These are phyloP conservation scores for Resseliella maxima DNA, from an alignment of 2,888 invertebrate species.

Conservation along the genomic window DNA sequence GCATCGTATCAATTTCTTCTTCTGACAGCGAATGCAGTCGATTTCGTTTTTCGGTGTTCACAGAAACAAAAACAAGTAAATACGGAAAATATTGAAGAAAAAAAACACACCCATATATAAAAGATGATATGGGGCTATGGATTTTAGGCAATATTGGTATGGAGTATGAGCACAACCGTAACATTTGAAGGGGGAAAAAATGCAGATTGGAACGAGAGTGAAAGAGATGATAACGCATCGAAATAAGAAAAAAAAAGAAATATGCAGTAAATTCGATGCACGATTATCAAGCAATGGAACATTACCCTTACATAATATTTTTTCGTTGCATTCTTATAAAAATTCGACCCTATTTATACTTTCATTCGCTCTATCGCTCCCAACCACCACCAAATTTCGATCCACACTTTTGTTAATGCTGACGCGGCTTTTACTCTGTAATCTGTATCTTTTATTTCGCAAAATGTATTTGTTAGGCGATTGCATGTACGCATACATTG, in stretches of 20 bases:
- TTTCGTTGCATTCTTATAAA: background rate
- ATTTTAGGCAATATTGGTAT: background rate
- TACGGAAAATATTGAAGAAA: background rate
- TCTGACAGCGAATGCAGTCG: background rate
- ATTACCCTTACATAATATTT: background rate
- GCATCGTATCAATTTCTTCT: too few relatives aligned
- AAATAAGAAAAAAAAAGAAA: background rate
- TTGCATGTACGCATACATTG: background rate
- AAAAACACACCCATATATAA: background rate
- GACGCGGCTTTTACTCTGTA: background rate
- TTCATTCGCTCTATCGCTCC: background rate
- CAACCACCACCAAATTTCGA: background rate
- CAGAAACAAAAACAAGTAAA: too few relatives aligned
- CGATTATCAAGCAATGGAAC: background rate
- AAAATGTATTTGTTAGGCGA: background rate
- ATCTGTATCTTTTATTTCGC: slow-evolving; percentile 25
- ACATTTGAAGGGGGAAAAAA: background rate
- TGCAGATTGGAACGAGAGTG: background rate
- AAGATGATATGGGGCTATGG: background rate
- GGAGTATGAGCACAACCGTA: background rate
- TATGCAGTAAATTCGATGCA: background rate
- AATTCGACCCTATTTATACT: background rate
- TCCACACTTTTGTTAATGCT: background rate
- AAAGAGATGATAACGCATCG: background rate
- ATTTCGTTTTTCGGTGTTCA: background rate